Evolutionary conservation across 2,888 invertebrate genomes (phyloP).

Genomic region (Drosophila formosana): DNA sequence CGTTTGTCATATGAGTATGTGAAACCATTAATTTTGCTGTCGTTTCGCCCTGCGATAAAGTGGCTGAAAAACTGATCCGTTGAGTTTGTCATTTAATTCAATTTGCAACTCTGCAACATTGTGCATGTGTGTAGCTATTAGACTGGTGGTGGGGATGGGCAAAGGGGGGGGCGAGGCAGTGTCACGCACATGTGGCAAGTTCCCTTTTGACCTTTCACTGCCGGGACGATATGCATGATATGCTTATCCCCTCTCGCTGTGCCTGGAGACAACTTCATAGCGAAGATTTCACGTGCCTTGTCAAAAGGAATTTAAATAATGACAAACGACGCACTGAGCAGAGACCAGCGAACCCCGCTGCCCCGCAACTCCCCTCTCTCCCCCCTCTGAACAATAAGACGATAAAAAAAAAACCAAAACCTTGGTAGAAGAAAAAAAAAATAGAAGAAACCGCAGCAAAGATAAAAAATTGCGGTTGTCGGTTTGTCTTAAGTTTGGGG

Average conservation of each 20-base stretch:
- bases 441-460: slow-evolving; percentile 40
- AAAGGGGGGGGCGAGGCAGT: slow-evolving; percentile 10
- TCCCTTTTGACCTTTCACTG: slow-evolving; percentile 41
- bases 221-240: slow-evolving; percentile 50
- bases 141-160: slow-evolving; percentile 2
- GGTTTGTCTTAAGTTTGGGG: slow-evolving; percentile 67
- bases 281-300: slow-evolving; percentile 73
- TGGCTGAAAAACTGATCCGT: slow-evolving; percentile 46
- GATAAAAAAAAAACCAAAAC: slow-evolving; percentile 29
- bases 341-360: slow-evolving; percentile 55
- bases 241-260: slow-evolving; percentile 52
- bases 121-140: slow-evolving; percentile 53
- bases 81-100: slow-evolving; percentile 83
- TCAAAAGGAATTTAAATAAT: slow-evolving; percentile 83
- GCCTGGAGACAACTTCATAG: slow-evolving; percentile 74
- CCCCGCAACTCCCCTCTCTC: neutral
- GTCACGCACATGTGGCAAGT: slow-evolving; percentile 32
- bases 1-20: slow-evolving; percentile 37
- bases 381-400: neutral
- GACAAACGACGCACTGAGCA: slow-evolving; percentile 81
- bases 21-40: slow-evolving; percentile 44
- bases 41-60: slow-evolving; percentile 9
- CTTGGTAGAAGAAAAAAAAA: neutral
- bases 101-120: slow-evolving; percentile 66
- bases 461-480: slow-evolving; percentile 75